Base-by-base conservation (phyloP, 2,113 vertebrate genomes). In the Trachemys scripta region DNA sequence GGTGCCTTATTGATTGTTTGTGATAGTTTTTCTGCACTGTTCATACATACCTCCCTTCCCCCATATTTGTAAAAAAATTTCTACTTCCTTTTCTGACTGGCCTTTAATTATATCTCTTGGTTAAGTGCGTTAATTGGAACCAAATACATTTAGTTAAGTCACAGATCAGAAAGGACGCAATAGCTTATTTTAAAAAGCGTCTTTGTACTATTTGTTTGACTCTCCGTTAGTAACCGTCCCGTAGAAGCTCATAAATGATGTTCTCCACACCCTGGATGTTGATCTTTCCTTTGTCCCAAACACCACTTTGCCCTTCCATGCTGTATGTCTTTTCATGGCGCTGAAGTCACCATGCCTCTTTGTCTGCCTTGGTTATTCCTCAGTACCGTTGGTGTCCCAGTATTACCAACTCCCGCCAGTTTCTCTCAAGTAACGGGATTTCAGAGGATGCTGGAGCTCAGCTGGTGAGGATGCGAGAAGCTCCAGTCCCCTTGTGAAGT, bases 161-260 rank as follows among this genome's bases (percentile, higher is more conserved):
- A 88, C 35, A 56, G 16, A 50, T 25, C 12, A 0, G 1, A 4
- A 42, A 57, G 11, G n/a, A 20, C 2, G 2, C 22, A 31, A 65
- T 75, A 22, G 38, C 22, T 75, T 75, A 75, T 24, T 45, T 42
- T 75, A 42, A 75, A 75, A 45, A 75, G 22, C 38, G 6, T 45
- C 25, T 42, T 45, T 45, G 16, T 65, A 8, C 42, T 82, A 27
- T 17, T 14, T 38, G n/a, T n/a, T 82, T 57, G n/a, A 31, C 14
- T 57, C 9, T 17, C 25, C n/a, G 10, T 31, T 83, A 9, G 29
- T 62, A 47, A 47, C 57, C 10, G 45, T 22, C 49, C 31, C 8
- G 50, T n/a, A 8, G 17, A 65, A 59, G 45, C 59, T 24, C 57
- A 49, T 38, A 57, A 54, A 9, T 50, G 10, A 16, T 59, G 20